phyloP scores from a whole-genome alignment of 2,888 invertebrate species.

The Zelleria hepariella region DNA sequence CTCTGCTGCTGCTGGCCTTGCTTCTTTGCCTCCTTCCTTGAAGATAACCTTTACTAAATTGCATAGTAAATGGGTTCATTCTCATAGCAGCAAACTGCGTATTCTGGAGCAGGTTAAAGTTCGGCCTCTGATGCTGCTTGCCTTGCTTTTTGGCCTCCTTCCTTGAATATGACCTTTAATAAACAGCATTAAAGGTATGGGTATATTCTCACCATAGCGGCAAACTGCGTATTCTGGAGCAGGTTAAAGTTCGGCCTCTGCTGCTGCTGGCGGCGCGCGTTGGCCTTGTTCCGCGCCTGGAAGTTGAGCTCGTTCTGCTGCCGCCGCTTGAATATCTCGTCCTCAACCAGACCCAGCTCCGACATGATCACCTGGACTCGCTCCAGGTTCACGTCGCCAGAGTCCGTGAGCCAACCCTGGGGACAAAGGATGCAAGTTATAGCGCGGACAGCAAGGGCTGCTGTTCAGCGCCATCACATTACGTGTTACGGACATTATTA shows the following conservation, averaged over 20 bases:
- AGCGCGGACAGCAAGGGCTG: too few relatives aligned
- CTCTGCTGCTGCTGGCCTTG: slow-evolving; percentile 63
- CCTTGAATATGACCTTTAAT: too few relatives aligned
- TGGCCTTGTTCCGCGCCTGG: slow-evolving; percentile 82
- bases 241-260: slow-evolving; percentile 79
- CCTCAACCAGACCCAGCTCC: slow-evolving; percentile 94
- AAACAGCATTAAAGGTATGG: too few relatives aligned
- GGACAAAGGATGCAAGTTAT: too few relatives aligned
- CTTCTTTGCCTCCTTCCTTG: slow-evolving; percentile 79
- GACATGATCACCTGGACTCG: slow-evolving; percentile 96
- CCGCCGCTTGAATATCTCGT: slow-evolving; percentile 95
- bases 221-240: slow-evolving; percentile 82
- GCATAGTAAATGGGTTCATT: slow-evolving; percentile 9
- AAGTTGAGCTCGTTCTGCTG: slow-evolving; percentile 89
- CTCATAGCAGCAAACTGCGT: slow-evolving; percentile 85
- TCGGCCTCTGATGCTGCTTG: slow-evolving; percentile 72
- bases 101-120: slow-evolving; percentile 78
- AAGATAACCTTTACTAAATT: not conserved
- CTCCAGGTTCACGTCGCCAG: slow-evolving; percentile 92
- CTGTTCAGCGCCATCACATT: too few relatives aligned
- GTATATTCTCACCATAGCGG: slow-evolving; percentile 74
- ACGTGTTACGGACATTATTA: too few relatives aligned
- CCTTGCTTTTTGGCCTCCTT: slow-evolving; percentile 78
- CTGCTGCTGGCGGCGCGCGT: slow-evolving; percentile 67
- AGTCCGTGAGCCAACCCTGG: slow-evolving; percentile 94